Evolutionary conservation across 2,797 vertebrate genomes (phyloP), one percentile per base, ranked within the genome.

Genomic region (Zalophus californianus): DNA sequence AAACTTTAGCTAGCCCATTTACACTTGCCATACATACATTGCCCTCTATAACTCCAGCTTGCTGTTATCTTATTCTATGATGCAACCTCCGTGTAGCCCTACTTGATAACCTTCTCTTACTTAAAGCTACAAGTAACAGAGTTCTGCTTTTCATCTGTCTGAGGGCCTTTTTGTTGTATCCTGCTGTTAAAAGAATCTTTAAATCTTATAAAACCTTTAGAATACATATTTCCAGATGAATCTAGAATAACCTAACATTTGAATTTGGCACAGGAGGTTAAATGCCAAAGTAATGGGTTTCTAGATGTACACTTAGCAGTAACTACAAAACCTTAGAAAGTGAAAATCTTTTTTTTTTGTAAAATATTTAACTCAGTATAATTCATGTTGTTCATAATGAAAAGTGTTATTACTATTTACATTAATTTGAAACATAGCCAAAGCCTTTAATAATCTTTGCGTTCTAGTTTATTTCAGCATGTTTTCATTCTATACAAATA

Each of bases 381-480:
- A 83, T 86, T 95, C 8, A 70, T 62, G 13, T n/a, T 93, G 18
- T 13, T 0, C 32, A 20, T 52, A 72, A 35, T 68, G 66, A 68
- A 35, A 35, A 68, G 95, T 96, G 64, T 97, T 91, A 79, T 66
- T 70, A 12, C 5, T 94, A 52, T 87, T 93, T 91, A 13, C 50
- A 83, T 29, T 68, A 82, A 60, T 91, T n/a, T 72, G 32, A 83
- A 38, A 38, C 60, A 14, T 66, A 97, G 54, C 68, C 73, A 97
- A 94, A 41, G 4, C 12, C 23, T 96, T 27, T 50, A 79, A 41
- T 50, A 29, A 35, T 23, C 16, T 82, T 48, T 35, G 87, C 7
- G 78, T 94, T 93, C 10, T 86, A 72, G 82, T 66, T 95, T 97
- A 83, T 48, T 72, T 79, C 29, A 72, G 56, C 21, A 70, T 70